These are phyloP conservation scores for Eueides isabella DNA, from an alignment of 1,140 invertebrate genomes.

Conservation along the genomic window DNA sequence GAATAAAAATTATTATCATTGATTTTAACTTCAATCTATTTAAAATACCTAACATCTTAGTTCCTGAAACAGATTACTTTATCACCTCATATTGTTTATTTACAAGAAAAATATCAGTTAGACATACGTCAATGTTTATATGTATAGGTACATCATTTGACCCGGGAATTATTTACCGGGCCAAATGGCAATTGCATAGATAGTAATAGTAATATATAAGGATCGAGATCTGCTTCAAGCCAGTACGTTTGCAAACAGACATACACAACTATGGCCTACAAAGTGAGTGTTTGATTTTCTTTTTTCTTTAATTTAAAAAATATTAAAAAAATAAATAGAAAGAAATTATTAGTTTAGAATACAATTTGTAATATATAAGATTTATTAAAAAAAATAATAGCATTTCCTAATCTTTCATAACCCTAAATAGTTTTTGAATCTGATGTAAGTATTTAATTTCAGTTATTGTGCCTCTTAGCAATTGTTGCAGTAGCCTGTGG, in stretches of 20 bases:
- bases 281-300: constrained; percentile 7
- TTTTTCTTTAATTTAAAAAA: too few species aligned
- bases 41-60: too few species aligned
- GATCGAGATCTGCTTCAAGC: not conserved
- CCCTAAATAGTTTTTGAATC: too few species aligned
- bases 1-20: too few species aligned
- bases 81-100: not conserved
- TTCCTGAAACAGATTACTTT: too few species aligned
- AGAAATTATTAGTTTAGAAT: too few species aligned
- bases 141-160: too few species aligned
- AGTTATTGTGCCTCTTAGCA: constrained; percentile 21
- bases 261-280: constrained; percentile 18
- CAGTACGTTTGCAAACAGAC: not conserved
- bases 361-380: too few species aligned
- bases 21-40: too few species aligned
- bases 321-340: too few species aligned
- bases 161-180: not conserved
- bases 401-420: too few species aligned
- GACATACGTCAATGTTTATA: not conserved
- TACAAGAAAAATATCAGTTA: constrained; percentile 2
- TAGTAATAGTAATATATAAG: constrained; percentile 23
- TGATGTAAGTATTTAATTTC: not conserved
- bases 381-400: too few species aligned
- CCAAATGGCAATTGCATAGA: constrained; percentile 15
- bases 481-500: constrained; percentile 23